Evolutionary conservation across 2,113 vertebrate genomes (phyloP).

Genomic region (Pungitius pungitius): DNA sequence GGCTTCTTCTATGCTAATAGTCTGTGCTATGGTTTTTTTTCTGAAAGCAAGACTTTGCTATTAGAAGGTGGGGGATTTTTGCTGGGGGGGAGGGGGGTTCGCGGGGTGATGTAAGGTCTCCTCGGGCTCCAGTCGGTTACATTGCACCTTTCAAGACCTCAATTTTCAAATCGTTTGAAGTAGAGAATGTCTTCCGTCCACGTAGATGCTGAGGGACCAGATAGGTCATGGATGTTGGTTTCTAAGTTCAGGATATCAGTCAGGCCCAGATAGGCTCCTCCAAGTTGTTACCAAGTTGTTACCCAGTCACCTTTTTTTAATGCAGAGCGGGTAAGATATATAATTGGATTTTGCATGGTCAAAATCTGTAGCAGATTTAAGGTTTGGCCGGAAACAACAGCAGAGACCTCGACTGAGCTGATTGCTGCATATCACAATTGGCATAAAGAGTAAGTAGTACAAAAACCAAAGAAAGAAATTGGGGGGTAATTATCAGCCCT

Average conservation of each 20-base stretch:
- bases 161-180: conserved; percentile 74
- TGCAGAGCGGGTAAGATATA: background rate
- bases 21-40: conserved; percentile 2
- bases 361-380: conserved; percentile 1
- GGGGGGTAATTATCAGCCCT: background rate
- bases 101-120: conserved; percentile 14
- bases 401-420: conserved; percentile 15
- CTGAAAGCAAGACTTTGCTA: conserved; percentile 19
- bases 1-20: conserved; percentile 58
- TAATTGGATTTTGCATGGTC: conserved; percentile 9
- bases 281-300: background rate
- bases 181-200: conserved; percentile 74
- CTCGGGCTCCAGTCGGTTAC: conserved; percentile 27
- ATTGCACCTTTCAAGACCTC: conserved; percentile 71
- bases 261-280: conserved; percentile 44
- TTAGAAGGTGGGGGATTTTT: conserved; percentile 39
- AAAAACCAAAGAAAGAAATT: background rate
- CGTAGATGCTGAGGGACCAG: conserved; percentile 47
- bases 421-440: conserved; percentile 31
- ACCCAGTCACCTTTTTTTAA: background rate
- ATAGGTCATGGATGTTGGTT: conserved; percentile 62
- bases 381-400: conserved; percentile 22
- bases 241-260: conserved; percentile 52
- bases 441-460: background rate
- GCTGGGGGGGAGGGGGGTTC: background rate